Conservation (phyloP, 2,797 vertebrate genomes). For the Amniataba percoides region DNA sequence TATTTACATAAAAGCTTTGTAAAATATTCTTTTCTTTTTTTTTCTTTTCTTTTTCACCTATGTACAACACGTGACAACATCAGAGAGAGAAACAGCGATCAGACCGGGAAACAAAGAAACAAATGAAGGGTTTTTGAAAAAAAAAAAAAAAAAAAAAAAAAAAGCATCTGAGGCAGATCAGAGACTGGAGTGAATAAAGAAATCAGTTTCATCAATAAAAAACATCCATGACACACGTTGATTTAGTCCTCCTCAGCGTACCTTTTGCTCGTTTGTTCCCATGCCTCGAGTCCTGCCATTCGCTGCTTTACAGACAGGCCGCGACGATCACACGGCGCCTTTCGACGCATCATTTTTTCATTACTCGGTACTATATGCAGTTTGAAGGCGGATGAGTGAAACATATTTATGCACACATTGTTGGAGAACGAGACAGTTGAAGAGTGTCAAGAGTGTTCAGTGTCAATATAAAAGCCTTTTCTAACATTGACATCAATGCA, state of each 20-base stretch:
- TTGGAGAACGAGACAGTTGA: conserved; percentile 17
- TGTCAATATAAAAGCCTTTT: conserved; percentile 45
- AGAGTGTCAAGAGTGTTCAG: conserved; percentile 32
- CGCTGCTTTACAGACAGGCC: conserved; percentile 18
- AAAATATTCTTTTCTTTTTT: conserved; percentile 80
- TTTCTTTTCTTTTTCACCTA: conserved; percentile 73
- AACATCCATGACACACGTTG: conserved; percentile 26
- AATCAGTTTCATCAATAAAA: conserved; percentile 20
- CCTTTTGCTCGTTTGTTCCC: conserved; percentile 27
- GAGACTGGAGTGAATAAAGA: conserved; percentile 32
- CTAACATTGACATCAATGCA: conserved; percentile 48
- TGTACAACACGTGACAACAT: conserved; percentile 83
- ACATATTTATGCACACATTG: conserved; percentile 28
- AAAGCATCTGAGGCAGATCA: conserved; percentile 52
- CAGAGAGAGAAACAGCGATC: conserved; percentile 63
- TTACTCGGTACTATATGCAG: neutral
- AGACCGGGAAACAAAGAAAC: conserved; percentile 20
- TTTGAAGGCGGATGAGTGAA: conserved; percentile 33
- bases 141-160: conserved; percentile 36
- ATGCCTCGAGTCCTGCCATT: conserved; percentile 31
- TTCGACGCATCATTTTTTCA: conserved; percentile 17
- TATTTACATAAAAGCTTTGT: conserved; percentile 85
- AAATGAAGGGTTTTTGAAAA: neutral
- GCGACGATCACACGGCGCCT: conserved; percentile 12
- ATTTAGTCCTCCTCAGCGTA: conserved; percentile 9